Evolutionary conservation across 2,113 vertebrate genomes (phyloP).

Genomic region (Cynoglossus semilaevis): DNA sequence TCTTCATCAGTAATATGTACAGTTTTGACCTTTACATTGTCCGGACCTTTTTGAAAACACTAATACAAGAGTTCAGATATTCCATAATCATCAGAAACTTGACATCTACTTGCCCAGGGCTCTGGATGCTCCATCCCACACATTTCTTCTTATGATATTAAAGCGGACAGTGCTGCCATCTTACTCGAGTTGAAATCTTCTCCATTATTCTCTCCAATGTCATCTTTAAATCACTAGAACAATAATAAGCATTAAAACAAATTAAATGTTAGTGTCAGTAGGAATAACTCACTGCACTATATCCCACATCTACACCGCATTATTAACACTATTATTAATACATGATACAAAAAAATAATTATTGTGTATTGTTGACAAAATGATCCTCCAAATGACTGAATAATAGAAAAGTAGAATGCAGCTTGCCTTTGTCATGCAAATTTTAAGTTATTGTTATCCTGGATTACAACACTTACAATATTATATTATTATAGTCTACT

Average conservation of each 20-base stretch:
- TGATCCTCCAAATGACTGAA: background rate
- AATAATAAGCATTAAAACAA: background rate
- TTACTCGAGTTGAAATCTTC: slow-evolving; percentile 1
- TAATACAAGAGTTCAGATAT: slow-evolving; percentile 12
- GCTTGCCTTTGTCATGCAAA: background rate
- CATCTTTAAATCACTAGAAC: slow-evolving; percentile 18
- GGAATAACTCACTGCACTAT: background rate
- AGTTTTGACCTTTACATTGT: slow-evolving; percentile 7
- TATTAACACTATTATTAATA: background rate
- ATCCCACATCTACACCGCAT: background rate
- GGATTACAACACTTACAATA: background rate
- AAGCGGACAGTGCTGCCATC: slow-evolving; percentile 11
- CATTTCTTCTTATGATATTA: slow-evolving; percentile 24
- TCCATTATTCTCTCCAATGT: slow-evolving; percentile 14
- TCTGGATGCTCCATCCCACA: slow-evolving; percentile 30
- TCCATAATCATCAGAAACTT: slow-evolving; percentile 31
- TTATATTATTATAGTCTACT: slow-evolving; percentile 1
- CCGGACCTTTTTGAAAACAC: slow-evolving; percentile 5
- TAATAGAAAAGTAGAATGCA: background rate
- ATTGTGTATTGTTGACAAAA: background rate
- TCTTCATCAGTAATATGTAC: slow-evolving; percentile 8
- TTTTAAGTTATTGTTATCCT: no score
- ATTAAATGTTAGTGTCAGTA: background rate
- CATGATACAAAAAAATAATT: background rate
- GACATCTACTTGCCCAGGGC: slow-evolving; percentile 13